These are phyloP conservation scores for Pristionchus mayeri DNA, from an alignment of 2,888 invertebrate genomes.

Conservation along the genomic window DNA sequence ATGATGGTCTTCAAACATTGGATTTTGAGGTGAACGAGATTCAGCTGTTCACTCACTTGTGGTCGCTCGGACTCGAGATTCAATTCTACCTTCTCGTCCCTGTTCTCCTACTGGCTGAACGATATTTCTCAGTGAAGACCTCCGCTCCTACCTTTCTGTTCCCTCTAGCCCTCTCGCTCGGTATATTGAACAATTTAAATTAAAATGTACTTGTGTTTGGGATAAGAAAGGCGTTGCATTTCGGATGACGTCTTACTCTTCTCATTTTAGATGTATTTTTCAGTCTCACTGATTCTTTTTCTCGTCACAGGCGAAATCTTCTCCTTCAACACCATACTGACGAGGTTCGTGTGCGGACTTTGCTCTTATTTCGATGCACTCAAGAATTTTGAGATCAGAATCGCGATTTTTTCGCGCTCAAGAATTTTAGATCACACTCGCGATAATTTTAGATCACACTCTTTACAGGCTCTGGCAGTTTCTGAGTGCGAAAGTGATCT, in stretches of 20 bases:
- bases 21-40: background rate
- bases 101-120: background rate
- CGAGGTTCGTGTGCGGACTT: background rate
- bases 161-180: background rate
- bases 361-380: no score
- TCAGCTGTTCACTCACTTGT: conserved; percentile 1
- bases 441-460: background rate
- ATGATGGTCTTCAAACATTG: background rate
- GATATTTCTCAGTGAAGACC: background rate
- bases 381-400: no score
- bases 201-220: no score
- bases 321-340: conserved; percentile 30
- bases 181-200: background rate
- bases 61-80: conserved; percentile 22
- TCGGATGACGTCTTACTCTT: background rate
- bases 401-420: no score
- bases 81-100: conserved; percentile 21
- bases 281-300: conserved; percentile 25
- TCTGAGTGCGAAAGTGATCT: conserved; percentile 16
- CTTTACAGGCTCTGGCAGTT: conserved; percentile 19
- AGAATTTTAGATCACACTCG: no score
- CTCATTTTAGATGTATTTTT: background rate
- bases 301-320: conserved; percentile 8
- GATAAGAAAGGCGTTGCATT: background rate
- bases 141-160: background rate